These are phyloP conservation scores for Crossaster papposus DNA, from an alignment of 53 echinoderm and acorn worm genomes.

Conservation along the genomic window DNA sequence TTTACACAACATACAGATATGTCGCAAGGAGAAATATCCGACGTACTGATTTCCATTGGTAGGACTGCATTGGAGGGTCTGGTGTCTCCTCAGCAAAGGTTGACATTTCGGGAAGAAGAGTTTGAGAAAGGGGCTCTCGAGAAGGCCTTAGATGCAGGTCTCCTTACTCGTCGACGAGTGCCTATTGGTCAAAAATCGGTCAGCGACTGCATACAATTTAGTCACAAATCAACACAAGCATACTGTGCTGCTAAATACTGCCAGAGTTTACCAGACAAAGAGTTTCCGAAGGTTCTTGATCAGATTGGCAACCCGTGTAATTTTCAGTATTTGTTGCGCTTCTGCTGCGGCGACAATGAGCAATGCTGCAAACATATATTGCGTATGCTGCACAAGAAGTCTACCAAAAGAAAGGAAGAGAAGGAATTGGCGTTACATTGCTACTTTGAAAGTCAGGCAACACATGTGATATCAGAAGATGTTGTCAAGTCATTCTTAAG, in stretches of 20 bases:
- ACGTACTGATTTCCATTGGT: constrained; percentile 12
- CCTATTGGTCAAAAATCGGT: neutral
- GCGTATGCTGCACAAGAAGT: neutral
- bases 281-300: neutral
- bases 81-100: neutral
- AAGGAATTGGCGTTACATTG: constrained; percentile 1
- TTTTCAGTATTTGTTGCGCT: constrained; percentile 10
- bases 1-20: neutral
- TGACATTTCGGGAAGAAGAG: constrained; percentile 9
- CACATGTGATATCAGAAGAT: neutral
- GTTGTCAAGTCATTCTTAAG: neutral
- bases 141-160: constrained; percentile 13
- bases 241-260: constrained; percentile 39
- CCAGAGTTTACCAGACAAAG: neutral
- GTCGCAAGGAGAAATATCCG: neutral
- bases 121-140: neutral
- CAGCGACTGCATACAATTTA: neutral
- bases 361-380: neutral
- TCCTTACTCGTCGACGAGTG: neutral
- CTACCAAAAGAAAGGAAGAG: neutral
- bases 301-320: neutral
- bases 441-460: constrained; percentile 13
- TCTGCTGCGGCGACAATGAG: constrained; percentile 40
- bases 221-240: constrained; percentile 9
- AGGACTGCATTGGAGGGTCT: constrained; percentile 28